phyloP scores from a whole-genome alignment of 2,888 invertebrate species.

The Dioctria linearis region DNA sequence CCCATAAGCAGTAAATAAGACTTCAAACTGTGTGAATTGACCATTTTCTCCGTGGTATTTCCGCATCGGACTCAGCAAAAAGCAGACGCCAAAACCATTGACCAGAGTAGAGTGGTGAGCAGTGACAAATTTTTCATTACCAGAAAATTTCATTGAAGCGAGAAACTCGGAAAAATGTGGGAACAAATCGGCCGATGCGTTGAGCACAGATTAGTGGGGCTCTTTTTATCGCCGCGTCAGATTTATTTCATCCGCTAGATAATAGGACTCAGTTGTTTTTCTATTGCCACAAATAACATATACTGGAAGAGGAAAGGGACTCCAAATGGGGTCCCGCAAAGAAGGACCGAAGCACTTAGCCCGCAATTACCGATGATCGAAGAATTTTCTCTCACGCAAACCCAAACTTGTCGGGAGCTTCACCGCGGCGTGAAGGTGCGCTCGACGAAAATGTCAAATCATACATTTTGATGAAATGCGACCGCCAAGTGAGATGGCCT shows the following conservation, averaged over 20 bases:
- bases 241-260: constrained; percentile 28
- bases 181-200: constrained; percentile 21
- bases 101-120: not conserved
- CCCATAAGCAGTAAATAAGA: constrained; percentile 26
- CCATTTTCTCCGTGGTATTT: constrained; percentile 25
- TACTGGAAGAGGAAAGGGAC: not conserved
- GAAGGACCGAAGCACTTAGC: constrained; percentile 22
- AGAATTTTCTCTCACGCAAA: constrained; percentile 45
- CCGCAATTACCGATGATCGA: constrained; percentile 49
- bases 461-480: constrained; percentile 54
- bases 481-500: constrained; percentile 39
- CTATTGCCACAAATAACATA: constrained; percentile 11
- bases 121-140: constrained; percentile 46
- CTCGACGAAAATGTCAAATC: constrained; percentile 50
- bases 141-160: constrained; percentile 27
- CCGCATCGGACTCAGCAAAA: constrained; percentile 15
- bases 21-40: constrained; percentile 33
- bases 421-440: constrained; percentile 34
- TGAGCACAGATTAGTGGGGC: not conserved
- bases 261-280: constrained; percentile 43
- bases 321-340: constrained; percentile 32
- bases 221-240: constrained; percentile 4
- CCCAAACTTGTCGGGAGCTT: constrained; percentile 5
- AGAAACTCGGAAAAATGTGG: constrained; percentile 38
- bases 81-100: constrained; percentile 24